Evolutionary conservation across 2,113 vertebrate species (phyloP).

Genomic region (Fulmarus glacialis): DNA sequence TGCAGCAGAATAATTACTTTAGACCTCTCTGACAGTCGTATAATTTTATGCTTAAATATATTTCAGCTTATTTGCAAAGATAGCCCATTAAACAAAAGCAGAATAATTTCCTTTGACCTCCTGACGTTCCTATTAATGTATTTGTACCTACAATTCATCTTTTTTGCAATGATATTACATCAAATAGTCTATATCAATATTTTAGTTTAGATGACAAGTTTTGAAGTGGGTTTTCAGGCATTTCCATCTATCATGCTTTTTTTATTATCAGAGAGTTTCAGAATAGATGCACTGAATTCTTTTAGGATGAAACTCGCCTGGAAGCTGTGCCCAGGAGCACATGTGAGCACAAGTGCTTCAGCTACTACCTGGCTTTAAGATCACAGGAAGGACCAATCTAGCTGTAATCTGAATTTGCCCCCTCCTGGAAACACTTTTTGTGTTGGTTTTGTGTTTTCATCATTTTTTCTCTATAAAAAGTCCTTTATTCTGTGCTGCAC

Average conservation of each 20-base stretch:
- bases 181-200: neutral
- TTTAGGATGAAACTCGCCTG: neutral
- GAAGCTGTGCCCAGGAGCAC: neutral
- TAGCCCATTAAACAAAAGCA: neutral
- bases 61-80: neutral
- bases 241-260: neutral
- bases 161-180: neutral
- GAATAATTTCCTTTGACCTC: neutral
- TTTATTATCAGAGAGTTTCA: neutral
- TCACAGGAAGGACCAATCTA: neutral
- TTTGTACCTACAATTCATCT: neutral
- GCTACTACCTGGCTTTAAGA: neutral
- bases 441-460: neutral
- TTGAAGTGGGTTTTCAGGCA: neutral
- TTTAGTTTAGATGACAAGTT: neutral
- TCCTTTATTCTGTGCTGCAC: neutral
- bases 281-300: neutral
- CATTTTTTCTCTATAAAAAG: neutral
- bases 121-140: neutral
- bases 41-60: neutral
- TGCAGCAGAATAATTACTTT: neutral
- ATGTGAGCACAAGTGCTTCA: neutral
- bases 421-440: neutral
- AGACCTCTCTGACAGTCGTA: neutral
- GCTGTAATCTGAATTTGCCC: neutral